A percentile compares a stretch with the other conserved stretches of the same genome.
These are phyloP conservation scores for Metalampra italica DNA, from an alignment of 2,888 invertebrate species.

Conservation along the genomic window DNA sequence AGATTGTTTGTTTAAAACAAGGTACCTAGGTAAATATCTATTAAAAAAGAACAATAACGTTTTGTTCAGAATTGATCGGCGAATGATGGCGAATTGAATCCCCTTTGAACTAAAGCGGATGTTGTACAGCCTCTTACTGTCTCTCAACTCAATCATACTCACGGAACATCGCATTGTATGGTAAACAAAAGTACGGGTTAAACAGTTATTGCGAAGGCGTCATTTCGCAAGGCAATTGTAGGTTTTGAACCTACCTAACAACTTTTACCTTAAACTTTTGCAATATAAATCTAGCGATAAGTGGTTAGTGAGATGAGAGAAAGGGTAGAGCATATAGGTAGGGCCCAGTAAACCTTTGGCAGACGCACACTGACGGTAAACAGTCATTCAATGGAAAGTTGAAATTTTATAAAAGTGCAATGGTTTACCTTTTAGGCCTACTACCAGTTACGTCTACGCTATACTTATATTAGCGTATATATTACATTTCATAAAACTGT, in stretches of 20 bases:
- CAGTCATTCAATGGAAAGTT: too few relatives aligned
- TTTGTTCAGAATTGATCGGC: background rate
- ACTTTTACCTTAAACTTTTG: constrained; percentile 33
- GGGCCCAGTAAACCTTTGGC: too few relatives aligned
- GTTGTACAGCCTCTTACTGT: constrained; percentile 18
- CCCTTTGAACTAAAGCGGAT: constrained; percentile 6
- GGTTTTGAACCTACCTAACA: constrained; percentile 10
- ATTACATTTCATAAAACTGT: too few relatives aligned
- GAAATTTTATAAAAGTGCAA: too few relatives aligned
- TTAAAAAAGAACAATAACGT: constrained; percentile 4
- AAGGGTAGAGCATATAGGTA: too few relatives aligned
- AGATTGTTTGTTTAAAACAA: too few relatives aligned
- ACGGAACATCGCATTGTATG: constrained; percentile 53
- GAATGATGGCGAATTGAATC: background rate
- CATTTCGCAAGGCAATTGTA: constrained; percentile 29
- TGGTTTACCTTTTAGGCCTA: too few relatives aligned
- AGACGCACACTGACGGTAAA: too few relatives aligned
- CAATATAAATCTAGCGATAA: background rate
- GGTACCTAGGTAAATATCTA: background rate
- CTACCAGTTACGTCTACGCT: too few relatives aligned
- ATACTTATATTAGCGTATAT: too few relatives aligned
- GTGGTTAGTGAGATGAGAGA: background rate
- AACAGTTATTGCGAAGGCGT: constrained; percentile 30
- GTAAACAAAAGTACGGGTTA: constrained; percentile 42
- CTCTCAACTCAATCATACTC: constrained; percentile 50